Conservation (phyloP, 2,113 vertebrate genomes). For the Semicossyphus pulcher region DNA sequence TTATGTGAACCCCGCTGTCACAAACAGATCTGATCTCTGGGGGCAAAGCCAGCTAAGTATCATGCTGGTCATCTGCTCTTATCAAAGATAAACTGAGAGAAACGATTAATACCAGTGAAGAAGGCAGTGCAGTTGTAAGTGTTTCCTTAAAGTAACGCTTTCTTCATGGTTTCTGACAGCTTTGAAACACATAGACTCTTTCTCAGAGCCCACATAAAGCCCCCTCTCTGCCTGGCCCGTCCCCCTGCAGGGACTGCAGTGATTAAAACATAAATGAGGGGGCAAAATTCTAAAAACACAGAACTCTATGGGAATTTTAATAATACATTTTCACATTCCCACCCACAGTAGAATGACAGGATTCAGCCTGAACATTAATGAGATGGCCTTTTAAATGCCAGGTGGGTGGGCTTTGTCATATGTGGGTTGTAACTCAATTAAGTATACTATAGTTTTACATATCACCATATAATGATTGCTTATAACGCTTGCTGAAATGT, state of each 20-base stretch:
- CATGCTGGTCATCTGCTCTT: neutral
- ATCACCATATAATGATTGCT: neutral
- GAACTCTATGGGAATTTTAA: slow-evolving; percentile 17
- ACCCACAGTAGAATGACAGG: slow-evolving; percentile 5
- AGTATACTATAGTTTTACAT: neutral
- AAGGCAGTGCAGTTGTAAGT: neutral
- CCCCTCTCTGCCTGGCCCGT: neutral
- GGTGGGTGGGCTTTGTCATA: neutral
- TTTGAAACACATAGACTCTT: neutral
- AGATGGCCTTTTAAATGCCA: slow-evolving; percentile 13
- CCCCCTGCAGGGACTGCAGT: neutral
- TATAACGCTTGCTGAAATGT: neutral
- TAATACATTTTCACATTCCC: slow-evolving; percentile 10
- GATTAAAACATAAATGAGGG: slow-evolving; percentile 1
- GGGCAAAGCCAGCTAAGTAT: neutral
- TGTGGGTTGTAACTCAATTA: slow-evolving; percentile 5
- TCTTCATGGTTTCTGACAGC: neutral
- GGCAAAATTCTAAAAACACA: slow-evolving; percentile 18
- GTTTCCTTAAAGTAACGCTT: neutral
- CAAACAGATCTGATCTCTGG: no score
- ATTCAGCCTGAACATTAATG: slow-evolving; percentile 7
- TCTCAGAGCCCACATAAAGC: neutral
- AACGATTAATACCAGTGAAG: no score
- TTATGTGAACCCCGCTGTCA: no score
- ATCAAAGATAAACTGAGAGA: no score